phyloP scores from a whole-genome alignment of 2,797 vertebrate genomes.

The Carapus acus region DNA sequence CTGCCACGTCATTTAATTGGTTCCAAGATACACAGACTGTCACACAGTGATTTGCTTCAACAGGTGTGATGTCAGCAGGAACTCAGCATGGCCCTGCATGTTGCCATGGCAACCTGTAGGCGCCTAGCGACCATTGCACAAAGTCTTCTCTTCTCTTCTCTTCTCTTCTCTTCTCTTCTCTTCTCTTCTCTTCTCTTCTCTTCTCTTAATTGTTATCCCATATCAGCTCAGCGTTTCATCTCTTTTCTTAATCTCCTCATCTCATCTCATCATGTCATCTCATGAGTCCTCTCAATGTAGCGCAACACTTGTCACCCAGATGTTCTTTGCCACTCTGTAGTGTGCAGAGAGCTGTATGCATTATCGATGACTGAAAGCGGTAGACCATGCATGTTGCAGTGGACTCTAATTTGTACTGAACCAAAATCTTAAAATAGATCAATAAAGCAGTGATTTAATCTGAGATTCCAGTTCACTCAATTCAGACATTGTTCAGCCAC shows the following conservation, averaged over 20 bases:
- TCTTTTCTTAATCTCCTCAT: neutral
- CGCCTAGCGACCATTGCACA: conserved; percentile 49
- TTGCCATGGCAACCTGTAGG: conserved; percentile 69
- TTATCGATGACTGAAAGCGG: no score
- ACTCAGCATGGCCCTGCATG: conserved; percentile 55
- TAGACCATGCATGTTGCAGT: no score
- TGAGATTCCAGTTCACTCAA: no score
- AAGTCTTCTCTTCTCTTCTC: conserved; percentile 24
- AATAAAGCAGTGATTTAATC: no score
- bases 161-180: conserved; percentile 4
- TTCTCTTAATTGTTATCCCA: neutral
- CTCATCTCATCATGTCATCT: neutral
- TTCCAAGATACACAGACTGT: conserved; percentile 20
- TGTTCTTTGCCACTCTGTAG: no score
- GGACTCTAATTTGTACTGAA: no score
- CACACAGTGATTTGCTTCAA: conserved; percentile 43
- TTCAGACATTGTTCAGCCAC: conserved; percentile 24
- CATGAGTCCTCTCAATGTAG: no score
- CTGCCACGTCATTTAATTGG: conserved; percentile 45
- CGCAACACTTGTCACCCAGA: no score
- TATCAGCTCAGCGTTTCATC: no score
- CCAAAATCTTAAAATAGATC: no score
- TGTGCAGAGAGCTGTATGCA: no score
- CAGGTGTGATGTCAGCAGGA: conserved; percentile 70
- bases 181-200: neutral